Conservation (phyloP, 2,888 invertebrate genomes). For the Galeruca laticollis region DNA sequence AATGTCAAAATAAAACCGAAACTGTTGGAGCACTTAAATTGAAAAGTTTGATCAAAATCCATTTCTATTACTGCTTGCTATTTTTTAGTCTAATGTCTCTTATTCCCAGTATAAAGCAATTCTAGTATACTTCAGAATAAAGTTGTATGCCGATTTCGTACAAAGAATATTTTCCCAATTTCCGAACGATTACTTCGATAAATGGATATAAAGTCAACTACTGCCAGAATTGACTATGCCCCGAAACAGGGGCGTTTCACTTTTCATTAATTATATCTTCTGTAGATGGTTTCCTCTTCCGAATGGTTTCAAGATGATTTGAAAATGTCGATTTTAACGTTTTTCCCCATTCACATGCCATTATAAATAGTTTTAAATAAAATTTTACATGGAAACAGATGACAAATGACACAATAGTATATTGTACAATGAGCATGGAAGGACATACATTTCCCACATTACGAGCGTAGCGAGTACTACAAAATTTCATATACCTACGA, state of each 20-base stretch:
- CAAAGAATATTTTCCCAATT: constrained; percentile 51
- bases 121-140: constrained; percentile 25
- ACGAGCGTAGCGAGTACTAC: too few relatives aligned
- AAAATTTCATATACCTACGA: too few relatives aligned
- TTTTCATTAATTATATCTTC: too few relatives aligned
- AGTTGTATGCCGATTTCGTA: constrained; percentile 49
- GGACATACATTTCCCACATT: too few relatives aligned
- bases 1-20: constrained; percentile 18
- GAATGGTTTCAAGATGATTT: not conserved
- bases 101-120: constrained; percentile 27
- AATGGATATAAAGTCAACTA: constrained; percentile 42
- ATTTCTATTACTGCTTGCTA: constrained; percentile 16
- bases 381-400: too few relatives aligned
- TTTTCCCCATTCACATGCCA: too few relatives aligned
- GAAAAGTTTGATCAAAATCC: constrained; percentile 25
- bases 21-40: constrained; percentile 21
- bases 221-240: constrained; percentile 15
- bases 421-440: too few relatives aligned
- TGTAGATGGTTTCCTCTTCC: too few relatives aligned
- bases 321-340: too few relatives aligned
- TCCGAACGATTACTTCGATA: constrained; percentile 50
- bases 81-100: constrained; percentile 12
- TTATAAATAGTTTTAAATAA: too few relatives aligned
- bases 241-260: constrained; percentile 17
- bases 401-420: too few relatives aligned